A percentile compares a stretch with the other conserved stretches of the same genome.
Conservation (phyloP, 2,797 vertebrate species). For the Enteromius anoplus region DNA sequence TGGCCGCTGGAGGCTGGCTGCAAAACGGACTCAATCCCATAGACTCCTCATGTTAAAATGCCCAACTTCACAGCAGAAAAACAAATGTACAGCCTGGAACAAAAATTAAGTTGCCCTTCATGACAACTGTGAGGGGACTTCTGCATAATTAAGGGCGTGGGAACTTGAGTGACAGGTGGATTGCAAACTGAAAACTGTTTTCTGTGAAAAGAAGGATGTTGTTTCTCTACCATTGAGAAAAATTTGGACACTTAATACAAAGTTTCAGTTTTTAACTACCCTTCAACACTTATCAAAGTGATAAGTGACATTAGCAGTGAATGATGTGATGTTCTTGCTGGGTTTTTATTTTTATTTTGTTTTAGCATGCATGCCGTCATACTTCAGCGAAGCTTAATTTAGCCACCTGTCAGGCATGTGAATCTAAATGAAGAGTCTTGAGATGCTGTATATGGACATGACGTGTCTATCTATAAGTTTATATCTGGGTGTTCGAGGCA, state of each 20-base stretch:
- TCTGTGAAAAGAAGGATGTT: too few relatives aligned
- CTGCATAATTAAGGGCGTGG: too few relatives aligned
- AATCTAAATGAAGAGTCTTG: conserved; percentile 45
- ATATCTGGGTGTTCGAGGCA: conserved; percentile 43
- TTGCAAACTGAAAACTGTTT: too few relatives aligned
- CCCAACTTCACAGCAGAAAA: too few relatives aligned
- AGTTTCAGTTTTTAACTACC: not conserved
- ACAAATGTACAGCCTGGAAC: too few relatives aligned
- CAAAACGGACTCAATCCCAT: too few relatives aligned
- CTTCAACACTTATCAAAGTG: not conserved
- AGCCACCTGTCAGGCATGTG: conserved; percentile 49
- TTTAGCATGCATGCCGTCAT: not conserved
- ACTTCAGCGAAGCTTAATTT: conserved; percentile 51
- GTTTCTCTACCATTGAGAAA: too few relatives aligned
- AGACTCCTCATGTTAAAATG: too few relatives aligned
- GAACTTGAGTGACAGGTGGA: too few relatives aligned
- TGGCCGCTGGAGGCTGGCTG: too few relatives aligned
- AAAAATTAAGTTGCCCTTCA: too few relatives aligned
- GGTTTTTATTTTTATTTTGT: not conserved
- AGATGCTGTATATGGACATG: conserved; percentile 46
- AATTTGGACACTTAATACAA: not conserved
- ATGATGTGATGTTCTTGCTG: not conserved
- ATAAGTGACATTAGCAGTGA: not conserved
- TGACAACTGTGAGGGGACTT: too few relatives aligned
- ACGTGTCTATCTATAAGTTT: conserved; percentile 38